These are phyloP conservation scores for Lasiurus borealis DNA, from an alignment of 2,113 vertebrate species.

Conservation along the genomic window DNA sequence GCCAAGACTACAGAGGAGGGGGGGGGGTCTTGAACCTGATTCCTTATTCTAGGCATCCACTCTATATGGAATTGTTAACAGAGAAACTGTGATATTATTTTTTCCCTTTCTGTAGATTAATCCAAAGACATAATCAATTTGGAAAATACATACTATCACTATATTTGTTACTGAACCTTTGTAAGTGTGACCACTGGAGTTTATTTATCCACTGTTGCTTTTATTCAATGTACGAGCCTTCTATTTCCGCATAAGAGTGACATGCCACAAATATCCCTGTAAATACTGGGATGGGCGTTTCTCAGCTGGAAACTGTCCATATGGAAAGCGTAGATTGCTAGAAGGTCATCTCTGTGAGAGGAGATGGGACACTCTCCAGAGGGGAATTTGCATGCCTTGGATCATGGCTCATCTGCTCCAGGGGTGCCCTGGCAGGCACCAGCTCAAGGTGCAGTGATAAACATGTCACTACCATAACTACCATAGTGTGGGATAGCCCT, in stretches of 20 bases:
- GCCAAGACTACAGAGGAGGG: accelerated
- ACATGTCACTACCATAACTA: accelerated
- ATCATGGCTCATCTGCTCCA: accelerated
- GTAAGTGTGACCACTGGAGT: accelerated
- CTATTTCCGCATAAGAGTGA: too few relatives aligned
- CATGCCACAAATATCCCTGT: accelerated
- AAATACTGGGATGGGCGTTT: too few relatives aligned
- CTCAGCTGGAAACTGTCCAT: background rate
- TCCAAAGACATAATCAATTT: background rate
- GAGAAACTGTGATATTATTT: background rate
- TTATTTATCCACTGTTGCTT: background rate
- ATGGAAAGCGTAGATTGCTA: accelerated
- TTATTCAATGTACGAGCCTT: background rate
- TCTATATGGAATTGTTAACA: accelerated
- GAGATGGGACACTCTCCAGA: accelerated
- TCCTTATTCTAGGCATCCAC: too few relatives aligned
- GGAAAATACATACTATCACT: accelerated
- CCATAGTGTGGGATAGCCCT: accelerated
- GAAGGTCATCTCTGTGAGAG: accelerated
- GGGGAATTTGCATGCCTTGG: accelerated
- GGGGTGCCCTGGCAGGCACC: accelerated
- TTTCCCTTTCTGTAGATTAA: background rate
- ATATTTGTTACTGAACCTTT: background rate
- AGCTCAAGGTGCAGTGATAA: background rate
- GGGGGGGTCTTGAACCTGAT: accelerated